Percentiles rank a stretch among this genome's conserved stretches.
These are phyloP conservation scores for Falcaria lacertinaria DNA, from an alignment of 2,888 invertebrate genomes.

Conservation along the genomic window DNA sequence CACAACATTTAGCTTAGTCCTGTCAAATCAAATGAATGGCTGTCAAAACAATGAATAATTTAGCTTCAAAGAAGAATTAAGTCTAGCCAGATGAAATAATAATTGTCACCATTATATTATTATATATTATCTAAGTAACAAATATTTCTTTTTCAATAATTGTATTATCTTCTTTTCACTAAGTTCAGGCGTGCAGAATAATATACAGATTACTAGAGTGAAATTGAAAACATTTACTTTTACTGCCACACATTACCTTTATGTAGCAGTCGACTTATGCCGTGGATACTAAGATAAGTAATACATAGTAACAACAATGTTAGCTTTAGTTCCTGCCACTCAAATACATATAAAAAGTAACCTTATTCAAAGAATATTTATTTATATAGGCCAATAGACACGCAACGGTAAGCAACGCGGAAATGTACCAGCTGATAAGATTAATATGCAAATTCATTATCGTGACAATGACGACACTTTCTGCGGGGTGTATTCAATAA, in stretches of 20 bases:
- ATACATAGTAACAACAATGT: not conserved
- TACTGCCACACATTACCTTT: not conserved
- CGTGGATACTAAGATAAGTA: not conserved
- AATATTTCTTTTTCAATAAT: no score
- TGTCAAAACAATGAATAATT: no score
- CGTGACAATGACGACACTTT: not conserved
- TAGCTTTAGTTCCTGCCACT: not conserved
- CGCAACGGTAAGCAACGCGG: not conserved
- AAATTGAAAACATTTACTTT: not conserved
- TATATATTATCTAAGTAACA: no score
- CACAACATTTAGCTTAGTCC: no score
- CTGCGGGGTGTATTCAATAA: not conserved
- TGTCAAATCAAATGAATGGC: no score
- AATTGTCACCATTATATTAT: no score
- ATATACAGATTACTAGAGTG: no score
- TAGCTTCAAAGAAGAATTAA: no score
- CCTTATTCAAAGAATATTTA: not conserved
- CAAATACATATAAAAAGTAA: no score
- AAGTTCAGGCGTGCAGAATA: no score
- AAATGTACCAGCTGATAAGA: not conserved
- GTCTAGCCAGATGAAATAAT: no score
- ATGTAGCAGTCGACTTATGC: not conserved
- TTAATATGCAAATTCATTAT: not conserved
- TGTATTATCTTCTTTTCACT: no score
- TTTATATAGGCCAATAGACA: not conserved